These are phyloP conservation scores for Ochlodes sylvanus DNA, from an alignment of 2,888 invertebrate species.

Conservation along the genomic window DNA sequence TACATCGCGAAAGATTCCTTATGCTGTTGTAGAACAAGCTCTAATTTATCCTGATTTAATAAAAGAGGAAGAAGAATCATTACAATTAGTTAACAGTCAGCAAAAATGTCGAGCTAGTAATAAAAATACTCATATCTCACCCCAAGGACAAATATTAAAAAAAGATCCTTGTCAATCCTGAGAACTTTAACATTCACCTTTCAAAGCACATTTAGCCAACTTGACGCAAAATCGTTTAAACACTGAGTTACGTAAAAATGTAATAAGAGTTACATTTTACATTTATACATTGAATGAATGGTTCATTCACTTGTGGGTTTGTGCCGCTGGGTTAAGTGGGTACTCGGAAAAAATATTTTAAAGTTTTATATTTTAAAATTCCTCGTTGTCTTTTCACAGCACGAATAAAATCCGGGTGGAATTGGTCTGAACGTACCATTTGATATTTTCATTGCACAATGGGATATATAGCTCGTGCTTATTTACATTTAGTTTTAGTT, in stretches of 20 bases:
- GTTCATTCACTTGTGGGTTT: slow-evolving; percentile 7
- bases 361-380: slow-evolving; percentile 7
- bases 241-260: slow-evolving; percentile 1
- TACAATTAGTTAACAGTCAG: too few species aligned
- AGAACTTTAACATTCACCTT: not conserved
- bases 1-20: too few species aligned
- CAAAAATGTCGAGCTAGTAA: too few species aligned
- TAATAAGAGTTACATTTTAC: slow-evolving; percentile 12
- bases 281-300: not conserved
- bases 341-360: slow-evolving; percentile 13
- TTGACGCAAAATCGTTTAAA: not conserved
- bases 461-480: not conserved
- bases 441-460: not conserved
- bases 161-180: too few species aligned
- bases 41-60: too few species aligned
- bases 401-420: slow-evolving; percentile 1
- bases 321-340: slow-evolving; percentile 20
- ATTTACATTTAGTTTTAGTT: not conserved
- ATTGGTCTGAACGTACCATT: slow-evolving; percentile 8
- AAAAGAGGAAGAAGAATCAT: too few species aligned
- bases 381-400: slow-evolving; percentile 17
- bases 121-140: too few species aligned
- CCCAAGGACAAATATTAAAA: too few species aligned
- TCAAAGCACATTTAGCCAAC: not conserved
- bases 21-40: too few species aligned